phyloP scores from a whole-genome alignment of 2,888 invertebrate genomes.

The Deladenus siricidicola region DNA sequence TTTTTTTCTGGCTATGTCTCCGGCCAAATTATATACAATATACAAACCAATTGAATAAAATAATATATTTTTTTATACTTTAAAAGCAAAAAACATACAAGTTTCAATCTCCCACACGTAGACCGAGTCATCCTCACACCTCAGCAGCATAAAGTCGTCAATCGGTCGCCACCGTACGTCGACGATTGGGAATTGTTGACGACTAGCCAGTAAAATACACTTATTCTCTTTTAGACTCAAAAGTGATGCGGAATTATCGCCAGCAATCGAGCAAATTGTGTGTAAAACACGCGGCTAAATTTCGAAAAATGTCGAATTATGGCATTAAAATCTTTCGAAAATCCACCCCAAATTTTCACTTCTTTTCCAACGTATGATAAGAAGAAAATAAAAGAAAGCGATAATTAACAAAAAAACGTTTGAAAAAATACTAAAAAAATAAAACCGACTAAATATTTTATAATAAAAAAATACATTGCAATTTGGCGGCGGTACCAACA shows the following conservation, averaged over 20 bases:
- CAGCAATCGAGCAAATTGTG: conserved; percentile 89
- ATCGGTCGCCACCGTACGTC: conserved; percentile 63
- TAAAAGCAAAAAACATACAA: conserved; percentile 57
- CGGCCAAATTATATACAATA: no score
- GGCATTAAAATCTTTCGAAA: no score
- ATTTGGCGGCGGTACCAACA: conserved; percentile 84
- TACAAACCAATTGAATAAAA: no score
- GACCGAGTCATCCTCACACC: conserved; percentile 91
- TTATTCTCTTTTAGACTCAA: conserved; percentile 83
- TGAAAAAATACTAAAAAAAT: conserved; percentile 7
- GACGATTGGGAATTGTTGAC: conserved; percentile 89
- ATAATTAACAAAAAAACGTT: background rate
- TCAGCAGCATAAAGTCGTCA: conserved; percentile 94
- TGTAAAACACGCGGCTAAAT: conserved; percentile 80
- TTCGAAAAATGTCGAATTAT: no score
- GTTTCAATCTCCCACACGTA: conserved; percentile 99
- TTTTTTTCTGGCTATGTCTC: no score
- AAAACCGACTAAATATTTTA: no score
- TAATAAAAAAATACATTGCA: conserved; percentile 58
- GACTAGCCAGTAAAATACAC: conserved; percentile 82
- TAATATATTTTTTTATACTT: no score
- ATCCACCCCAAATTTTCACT: no score
- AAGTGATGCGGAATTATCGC: conserved; percentile 91
- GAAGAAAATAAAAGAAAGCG: conserved; percentile 13
- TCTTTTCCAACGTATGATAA: no score